phyloP scores from a whole-genome alignment of 2,113 vertebrate genomes.

The Lepisosteus osseus region DNA sequence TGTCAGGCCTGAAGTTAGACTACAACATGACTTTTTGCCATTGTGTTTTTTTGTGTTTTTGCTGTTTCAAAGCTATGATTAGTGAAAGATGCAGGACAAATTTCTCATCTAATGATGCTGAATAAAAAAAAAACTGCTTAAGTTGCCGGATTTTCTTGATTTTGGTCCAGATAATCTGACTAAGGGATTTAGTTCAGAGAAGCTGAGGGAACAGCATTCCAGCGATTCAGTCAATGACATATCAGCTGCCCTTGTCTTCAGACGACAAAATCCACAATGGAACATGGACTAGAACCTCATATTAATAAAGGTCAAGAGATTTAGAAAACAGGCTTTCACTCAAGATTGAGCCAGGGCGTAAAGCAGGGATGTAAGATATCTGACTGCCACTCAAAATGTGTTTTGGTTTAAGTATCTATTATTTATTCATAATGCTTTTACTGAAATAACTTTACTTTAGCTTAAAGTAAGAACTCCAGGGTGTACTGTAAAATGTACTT shows the following conservation, averaged over 20 bases:
- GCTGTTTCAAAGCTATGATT: not conserved
- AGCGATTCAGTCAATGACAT: too few species aligned
- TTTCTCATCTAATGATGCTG: slow-evolving; percentile 35
- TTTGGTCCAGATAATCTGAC: slow-evolving; percentile 69
- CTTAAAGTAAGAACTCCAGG: too few species aligned
- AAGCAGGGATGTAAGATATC: not conserved
- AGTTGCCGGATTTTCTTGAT: slow-evolving; percentile 56
- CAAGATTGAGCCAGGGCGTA: not conserved
- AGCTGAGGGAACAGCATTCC: too few species aligned
- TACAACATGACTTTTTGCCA: too few species aligned
- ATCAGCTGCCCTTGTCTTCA: too few species aligned
- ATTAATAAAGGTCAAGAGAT: slow-evolving; percentile 13
- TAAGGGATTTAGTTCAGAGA: slow-evolving; percentile 66
- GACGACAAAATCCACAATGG: not conserved
- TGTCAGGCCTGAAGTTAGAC: too few species aligned
- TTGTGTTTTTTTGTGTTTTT: too few species aligned
- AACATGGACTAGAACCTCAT: not conserved
- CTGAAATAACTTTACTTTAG: too few species aligned
- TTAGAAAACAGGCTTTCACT: not conserved
- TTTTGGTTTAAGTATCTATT: too few species aligned
- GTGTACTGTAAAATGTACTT: too few species aligned
- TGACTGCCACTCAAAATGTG: not conserved
- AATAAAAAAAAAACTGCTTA: slow-evolving; percentile 38
- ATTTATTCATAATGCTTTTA: too few species aligned
- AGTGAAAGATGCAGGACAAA: not conserved